These are phyloP conservation scores for Ptychoptera contaminata DNA, from an alignment of 2,888 invertebrate species.

Conservation along the genomic window DNA sequence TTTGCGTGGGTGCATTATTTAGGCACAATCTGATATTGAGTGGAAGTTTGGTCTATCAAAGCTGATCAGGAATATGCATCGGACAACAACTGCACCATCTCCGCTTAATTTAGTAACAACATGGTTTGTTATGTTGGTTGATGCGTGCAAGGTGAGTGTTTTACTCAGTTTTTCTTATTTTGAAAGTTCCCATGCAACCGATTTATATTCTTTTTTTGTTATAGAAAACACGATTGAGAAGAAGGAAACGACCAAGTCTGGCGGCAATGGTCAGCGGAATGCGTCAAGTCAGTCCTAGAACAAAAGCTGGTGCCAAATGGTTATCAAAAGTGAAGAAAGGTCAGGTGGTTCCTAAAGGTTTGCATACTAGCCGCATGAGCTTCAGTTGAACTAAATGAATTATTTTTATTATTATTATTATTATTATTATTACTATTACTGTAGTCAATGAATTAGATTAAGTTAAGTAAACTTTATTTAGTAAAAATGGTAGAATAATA, in stretches of 20 bases:
- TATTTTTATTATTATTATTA: too few relatives aligned
- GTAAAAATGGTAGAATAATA: too few relatives aligned
- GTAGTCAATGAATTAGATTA: too few relatives aligned
- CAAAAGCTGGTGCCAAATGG: constrained; percentile 81
- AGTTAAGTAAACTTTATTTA: too few relatives aligned
- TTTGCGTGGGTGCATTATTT: constrained; percentile 23
- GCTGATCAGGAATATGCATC: constrained; percentile 95
- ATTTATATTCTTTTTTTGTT: constrained; percentile 3
- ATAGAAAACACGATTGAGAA: constrained; percentile 41
- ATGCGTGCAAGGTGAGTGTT: constrained; percentile 51
- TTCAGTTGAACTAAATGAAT: too few relatives aligned
- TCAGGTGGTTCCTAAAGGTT: constrained; percentile 40
- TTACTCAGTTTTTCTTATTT: constrained; percentile 2
- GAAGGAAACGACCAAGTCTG: constrained; percentile 66
- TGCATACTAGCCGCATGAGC: constrained; percentile 3
- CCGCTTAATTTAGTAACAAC: constrained; percentile 94
- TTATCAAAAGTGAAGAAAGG: constrained; percentile 74
- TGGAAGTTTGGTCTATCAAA: constrained; percentile 99
- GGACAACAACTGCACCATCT: constrained; percentile 92
- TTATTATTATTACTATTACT: too few relatives aligned
- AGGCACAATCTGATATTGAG: constrained; percentile 99
- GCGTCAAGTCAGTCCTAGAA: constrained; percentile 61
- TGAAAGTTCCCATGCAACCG: not conserved
- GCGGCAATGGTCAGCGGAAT: constrained; percentile 68
- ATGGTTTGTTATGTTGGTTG: constrained; percentile 74